Base-by-base conservation (phyloP, 2,888 invertebrate genomes). In the Endotricha flammealis region DNA sequence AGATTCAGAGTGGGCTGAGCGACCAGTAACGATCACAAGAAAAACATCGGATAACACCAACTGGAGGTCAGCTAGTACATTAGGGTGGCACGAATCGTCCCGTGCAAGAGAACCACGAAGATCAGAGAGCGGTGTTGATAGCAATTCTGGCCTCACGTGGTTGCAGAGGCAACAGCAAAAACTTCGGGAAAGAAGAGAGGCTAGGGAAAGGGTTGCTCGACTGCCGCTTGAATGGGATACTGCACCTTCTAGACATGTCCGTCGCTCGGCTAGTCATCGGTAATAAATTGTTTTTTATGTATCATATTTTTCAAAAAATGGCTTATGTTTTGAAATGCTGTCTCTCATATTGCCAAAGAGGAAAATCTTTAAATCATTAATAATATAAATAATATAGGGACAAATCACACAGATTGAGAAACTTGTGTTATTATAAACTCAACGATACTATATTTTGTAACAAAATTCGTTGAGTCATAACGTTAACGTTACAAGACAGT, bases 141-240 rank as follows among this genome's bases (percentile, higher is more conserved):
- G 73, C 24, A 75, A 75, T 45, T 79, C 86, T n/a, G 88, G 89
- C 12, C 79, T 92, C 46, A 92, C 94, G 36, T 95, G 95, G 95
- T 87, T 95, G 43, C 94, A 94, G 72, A 88, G 92, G 48, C 95
- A 95, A 64, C 95, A 95, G 64, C 90, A 93, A 67, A 94, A 94
- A 67, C 87, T 95, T 29, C 89, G 93, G 31, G 94, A 94, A 54
- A 89, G 92, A 51, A 89, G 91, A 55, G 94, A 94, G 66, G 91
- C 92, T 41, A 88, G 92, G 64, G 89, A 92, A 70, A 87, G 92
- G 44, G 92, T 92, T 61, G 92, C 93, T 70, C 89, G 92, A 48
- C 88, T 90, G 52, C 91, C 91, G 45, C 90, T 91, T 65, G 94
- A 94, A 75, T 81, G 83, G 82, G 87, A 82, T 61, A 67, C 70